phyloP scores from a whole-genome alignment of 2,888 invertebrate species.

The Drosophila nr. perissopoda region DNA sequence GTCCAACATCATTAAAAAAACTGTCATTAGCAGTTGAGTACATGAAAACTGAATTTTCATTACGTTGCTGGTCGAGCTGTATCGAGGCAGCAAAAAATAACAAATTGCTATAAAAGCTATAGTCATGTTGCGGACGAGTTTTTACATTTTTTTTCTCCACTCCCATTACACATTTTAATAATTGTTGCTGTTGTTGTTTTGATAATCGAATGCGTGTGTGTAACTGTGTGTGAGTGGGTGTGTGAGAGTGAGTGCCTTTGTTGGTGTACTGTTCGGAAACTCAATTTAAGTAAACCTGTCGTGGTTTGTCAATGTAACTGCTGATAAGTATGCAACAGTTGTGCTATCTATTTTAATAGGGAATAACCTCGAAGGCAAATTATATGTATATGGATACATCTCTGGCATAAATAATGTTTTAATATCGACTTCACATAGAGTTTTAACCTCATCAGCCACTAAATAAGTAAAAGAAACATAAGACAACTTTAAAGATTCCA shows the following conservation, averaged over 20 bases:
- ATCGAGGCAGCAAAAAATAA: conserved; percentile 16
- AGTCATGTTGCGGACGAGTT: conserved; percentile 53
- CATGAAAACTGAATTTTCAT: conserved; percentile 80
- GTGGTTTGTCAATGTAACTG: conserved; percentile 45
- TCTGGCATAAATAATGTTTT: background rate
- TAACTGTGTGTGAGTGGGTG: conserved; percentile 10
- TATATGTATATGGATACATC: background rate
- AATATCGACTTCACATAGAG: no score
- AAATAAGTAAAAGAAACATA: no score
- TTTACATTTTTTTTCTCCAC: conserved; percentile 25
- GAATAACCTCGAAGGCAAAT: background rate
- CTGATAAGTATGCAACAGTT: conserved; percentile 31
- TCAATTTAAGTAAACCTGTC: conserved; percentile 63
- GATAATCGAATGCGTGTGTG: conserved; percentile 62
- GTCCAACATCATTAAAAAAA: conserved; percentile 79
- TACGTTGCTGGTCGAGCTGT: conserved; percentile 53
- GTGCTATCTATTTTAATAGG: background rate
- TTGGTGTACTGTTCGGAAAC: conserved; percentile 35
- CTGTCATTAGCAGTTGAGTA: conserved; percentile 80
- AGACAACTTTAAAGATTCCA: no score
- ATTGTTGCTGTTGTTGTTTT: conserved; percentile 51
- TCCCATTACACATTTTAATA: conserved; percentile 54
- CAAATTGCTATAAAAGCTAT: conserved; percentile 52
- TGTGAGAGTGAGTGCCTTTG: conserved; percentile 8
- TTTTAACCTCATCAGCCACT: no score